phyloP scores from a whole-genome alignment of 2,888 invertebrate species.

The Herminia tarsipennalis region DNA sequence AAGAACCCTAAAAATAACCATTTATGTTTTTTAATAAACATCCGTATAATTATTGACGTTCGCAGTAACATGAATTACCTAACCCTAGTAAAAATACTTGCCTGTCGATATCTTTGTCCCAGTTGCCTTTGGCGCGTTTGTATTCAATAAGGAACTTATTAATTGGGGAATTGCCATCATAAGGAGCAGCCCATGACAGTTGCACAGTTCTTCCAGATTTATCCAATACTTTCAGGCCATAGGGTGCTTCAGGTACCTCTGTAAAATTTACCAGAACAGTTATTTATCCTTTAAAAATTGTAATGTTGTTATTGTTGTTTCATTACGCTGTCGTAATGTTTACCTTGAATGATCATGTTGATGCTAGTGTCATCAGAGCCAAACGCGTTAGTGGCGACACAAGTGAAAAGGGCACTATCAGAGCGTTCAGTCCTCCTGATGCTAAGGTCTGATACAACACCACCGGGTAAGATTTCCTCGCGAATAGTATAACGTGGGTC shows the following conservation, averaged over 20 bases:
- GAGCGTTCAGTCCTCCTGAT: constrained; percentile 95
- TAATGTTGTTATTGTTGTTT: not conserved
- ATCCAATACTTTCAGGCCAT: constrained; percentile 94
- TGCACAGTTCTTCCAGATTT: constrained; percentile 96
- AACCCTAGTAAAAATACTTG: constrained; percentile 22
- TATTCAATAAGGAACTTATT: constrained; percentile 96
- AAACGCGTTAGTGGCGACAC: constrained; percentile 96
- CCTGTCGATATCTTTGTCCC: constrained; percentile 93
- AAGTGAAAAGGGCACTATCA: constrained; percentile 95
- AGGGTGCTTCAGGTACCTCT: constrained; percentile 96
- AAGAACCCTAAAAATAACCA: constrained; percentile 86
- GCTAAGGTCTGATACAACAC: constrained; percentile 94
- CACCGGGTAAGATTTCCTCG: constrained; percentile 94
- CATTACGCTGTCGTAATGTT: constrained; percentile 9
- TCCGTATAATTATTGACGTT: no score
- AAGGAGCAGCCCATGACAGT: constrained; percentile 96
- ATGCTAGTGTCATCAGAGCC: constrained; percentile 98
- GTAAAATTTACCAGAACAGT: constrained; percentile 35
- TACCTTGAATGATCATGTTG: constrained; percentile 97
- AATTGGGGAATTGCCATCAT: constrained; percentile 96
- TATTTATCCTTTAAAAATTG: not conserved
- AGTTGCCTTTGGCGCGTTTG: constrained; percentile 91
- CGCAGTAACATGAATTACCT: not conserved
- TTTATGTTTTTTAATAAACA: no score
- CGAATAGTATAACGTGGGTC: constrained; percentile 94